phyloP scores from a whole-genome alignment of 2,797 vertebrate genomes.

The Poecilia velifera region DNA sequence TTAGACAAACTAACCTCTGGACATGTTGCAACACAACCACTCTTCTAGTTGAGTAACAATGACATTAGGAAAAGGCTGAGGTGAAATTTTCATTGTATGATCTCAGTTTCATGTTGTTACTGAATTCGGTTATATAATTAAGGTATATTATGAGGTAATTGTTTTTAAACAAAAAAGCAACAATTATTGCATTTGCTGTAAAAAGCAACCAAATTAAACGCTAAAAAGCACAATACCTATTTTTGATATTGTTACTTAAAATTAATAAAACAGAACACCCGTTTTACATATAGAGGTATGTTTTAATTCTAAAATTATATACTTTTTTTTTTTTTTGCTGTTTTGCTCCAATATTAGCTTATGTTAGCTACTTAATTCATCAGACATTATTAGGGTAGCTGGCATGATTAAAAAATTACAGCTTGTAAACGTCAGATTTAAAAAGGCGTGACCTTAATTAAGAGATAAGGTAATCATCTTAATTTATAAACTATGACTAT shows the following conservation, averaged over 20 bases:
- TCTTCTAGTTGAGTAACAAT: neutral
- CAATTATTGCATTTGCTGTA: neutral
- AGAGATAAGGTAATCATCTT: neutral
- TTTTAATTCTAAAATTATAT: neutral
- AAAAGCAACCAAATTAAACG: neutral
- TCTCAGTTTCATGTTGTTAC: neutral
- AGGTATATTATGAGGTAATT: neutral
- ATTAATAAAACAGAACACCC: neutral
- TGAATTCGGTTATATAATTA: neutral
- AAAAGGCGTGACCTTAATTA: neutral
- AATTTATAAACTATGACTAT: neutral
- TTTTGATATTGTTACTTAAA: neutral
- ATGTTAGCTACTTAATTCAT: neutral
- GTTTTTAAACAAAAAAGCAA: neutral
- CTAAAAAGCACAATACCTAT: neutral
- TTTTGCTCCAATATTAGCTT: neutral
- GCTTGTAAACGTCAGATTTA: neutral
- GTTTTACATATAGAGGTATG: neutral
- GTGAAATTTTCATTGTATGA: neutral
- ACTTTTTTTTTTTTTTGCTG: neutral
- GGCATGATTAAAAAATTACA: neutral
- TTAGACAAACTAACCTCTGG: neutral
- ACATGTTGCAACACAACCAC: neutral
- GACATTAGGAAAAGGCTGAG: neutral
- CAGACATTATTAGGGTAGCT: neutral